Base-by-base conservation (phyloP, 1,140 invertebrate genomes). In the Solenopsis invicta region DNA sequence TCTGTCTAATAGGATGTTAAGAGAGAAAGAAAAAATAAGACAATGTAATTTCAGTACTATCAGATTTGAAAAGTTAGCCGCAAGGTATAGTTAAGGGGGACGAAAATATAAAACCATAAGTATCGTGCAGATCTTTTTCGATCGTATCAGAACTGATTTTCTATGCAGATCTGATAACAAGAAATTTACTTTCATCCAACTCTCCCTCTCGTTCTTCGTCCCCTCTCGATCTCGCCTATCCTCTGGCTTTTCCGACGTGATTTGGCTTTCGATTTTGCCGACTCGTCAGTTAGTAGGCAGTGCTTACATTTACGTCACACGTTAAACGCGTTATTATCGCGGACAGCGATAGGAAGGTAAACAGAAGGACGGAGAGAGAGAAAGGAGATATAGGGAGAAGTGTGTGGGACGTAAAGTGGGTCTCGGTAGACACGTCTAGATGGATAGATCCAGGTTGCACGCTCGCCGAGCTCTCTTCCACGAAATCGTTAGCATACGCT, bases 381-480 rank as follows among this genome's bases (percentile, higher is more conserved):
- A 59, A 10, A 21, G 37, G 2, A 21, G 5, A 6, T 29, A 10
- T 8, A 21, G 21, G 18, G 48, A 48, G 41, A 62, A 74, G 24
- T 48, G 74, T 61, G 54, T 74, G 24, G 59, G 74, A 78, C 48
- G 41, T 78, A 85, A 85, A 66, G 82, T 77, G 62, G 45, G 34
- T 78, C 59, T 78, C 48, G n/a, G 82, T 59, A 85, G 82, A 85
- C 82, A 78, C 48, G 74, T 85, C 82, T 85, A 78, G 82, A 75
- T 85, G 41, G 82, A 77, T 77, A 66, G 82, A 85, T 85, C 21
- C 82, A 77, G 34, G 59, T 78, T 85, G 74, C 82, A 75, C 71
- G 82, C 74, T 85, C 50, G 74, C 21, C 61, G 48, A 78, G 74
- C 18, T 64, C 37, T 64, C 75, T 85, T 85, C 82, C 34, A 67